Base-by-base conservation (phyloP, 2,797 vertebrate species). In the Ptychobarbus kaznakovi region DNA sequence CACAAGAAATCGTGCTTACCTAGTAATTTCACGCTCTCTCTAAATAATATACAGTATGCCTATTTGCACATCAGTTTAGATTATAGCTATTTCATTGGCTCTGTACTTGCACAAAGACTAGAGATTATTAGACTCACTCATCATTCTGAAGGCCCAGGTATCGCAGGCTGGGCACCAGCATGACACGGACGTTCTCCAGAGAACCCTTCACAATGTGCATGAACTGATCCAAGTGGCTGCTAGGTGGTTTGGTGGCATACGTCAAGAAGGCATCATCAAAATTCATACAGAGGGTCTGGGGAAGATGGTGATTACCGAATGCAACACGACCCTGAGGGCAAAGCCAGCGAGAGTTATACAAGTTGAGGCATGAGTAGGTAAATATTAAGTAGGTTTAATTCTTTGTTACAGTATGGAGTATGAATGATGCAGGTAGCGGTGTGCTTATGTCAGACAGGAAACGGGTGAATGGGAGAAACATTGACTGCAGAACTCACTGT, bases 131-230 rank as follows among this genome's bases (percentile, higher is more conserved):
- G 73, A 88, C 98, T 96, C 94, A 99, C 98, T 99, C 98, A 73
- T 99, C 98, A 63, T 97, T 99, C 91, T 99, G 98, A 93, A 97
- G 95, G 88, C 97, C 97, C 88, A 99, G 94, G 1, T 99, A 98
- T 94, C 97, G 96, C 1, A 97, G 98, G 90, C 98, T 99, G 63
- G 98, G 98, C 83, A 99, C 98, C 89, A 99, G 95, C 98, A 99
- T 99, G 87, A 99, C 98, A 1, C 98, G 95, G 6, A 99, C 98
- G 28, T 99, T 99, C 93, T 99, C 98, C 92, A 99, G 86, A 16
- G 97, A 97, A 65, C 98, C 98, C 90, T 99, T 99, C 86, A 99
- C 93, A 0, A 99, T 99, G 92, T 99, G 98, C 98, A 99, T 99
- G 92, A 97, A 99, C 86, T 97, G 96, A 90, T 99, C 98, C 79